Evolutionary conservation across 2,113 vertebrate genomes (phyloP).

Genomic region (Elgaria multicarinata): DNA sequence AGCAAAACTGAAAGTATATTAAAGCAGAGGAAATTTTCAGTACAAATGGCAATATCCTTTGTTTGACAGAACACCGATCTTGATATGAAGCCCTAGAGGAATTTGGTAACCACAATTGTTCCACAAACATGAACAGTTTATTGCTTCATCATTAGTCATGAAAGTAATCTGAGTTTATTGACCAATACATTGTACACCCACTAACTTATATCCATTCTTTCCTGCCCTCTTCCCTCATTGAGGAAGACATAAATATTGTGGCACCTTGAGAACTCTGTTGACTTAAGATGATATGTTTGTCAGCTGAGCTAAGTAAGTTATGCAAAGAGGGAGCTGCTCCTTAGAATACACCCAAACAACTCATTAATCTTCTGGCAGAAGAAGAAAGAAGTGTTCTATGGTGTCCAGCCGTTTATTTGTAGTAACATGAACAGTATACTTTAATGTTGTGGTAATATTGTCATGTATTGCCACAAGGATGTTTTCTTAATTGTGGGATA

Average conservation of each 20-base stretch:
- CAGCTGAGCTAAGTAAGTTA: neutral
- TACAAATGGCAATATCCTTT: no score
- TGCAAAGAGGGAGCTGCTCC: neutral
- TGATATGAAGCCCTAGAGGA: neutral
- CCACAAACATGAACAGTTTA: neutral
- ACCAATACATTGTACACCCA: neutral
- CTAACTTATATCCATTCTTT: neutral
- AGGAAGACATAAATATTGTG: neutral
- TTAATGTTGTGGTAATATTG: neutral
- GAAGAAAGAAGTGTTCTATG: neutral
- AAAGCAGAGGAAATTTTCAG: neutral
- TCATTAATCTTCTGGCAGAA: neutral
- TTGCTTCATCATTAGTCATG: slow-evolving; percentile 48
- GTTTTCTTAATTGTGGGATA: neutral
- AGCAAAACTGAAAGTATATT: neutral
- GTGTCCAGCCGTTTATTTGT: neutral
- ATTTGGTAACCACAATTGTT: neutral
- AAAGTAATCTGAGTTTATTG: slow-evolving; percentile 53
- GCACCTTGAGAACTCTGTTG: neutral
- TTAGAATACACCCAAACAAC: neutral
- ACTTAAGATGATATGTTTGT: neutral
- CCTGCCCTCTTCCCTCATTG: neutral
- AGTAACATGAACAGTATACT: neutral
- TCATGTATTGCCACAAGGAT: neutral
- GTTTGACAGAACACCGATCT: neutral